Evolutionary conservation across 2,113 vertebrate species (phyloP), one percentile per base, ranked within the genome.

Genomic region (Tetrax tetrax): DNA sequence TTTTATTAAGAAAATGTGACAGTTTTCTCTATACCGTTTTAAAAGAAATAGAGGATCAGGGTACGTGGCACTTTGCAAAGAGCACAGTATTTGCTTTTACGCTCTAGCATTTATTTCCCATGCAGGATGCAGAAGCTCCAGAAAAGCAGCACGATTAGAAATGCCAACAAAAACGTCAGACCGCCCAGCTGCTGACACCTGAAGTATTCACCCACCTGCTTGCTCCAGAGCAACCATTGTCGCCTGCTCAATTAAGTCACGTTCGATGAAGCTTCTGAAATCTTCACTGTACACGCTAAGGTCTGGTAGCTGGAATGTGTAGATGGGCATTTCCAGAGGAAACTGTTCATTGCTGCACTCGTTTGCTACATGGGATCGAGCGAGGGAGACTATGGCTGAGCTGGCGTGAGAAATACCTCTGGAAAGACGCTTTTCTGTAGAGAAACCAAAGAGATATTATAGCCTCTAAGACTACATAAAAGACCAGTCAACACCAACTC

Each of bases 371-470:
- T 99, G 99, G 31, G 99, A 98, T 68, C 99, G 98, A 14, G 99
- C 99, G 92, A 99, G 98, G 64, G 99, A 99, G 59, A 99, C 99
- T 33, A 99, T 99, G 88, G 99, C 99, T n/a, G 99, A 99, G 97
- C 99, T 99, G 98, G 99, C 99, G 21, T 99, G 99, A 75, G 99
- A 99, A 94, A 99, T 99, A n/a, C 99, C 99, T 38, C 99, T 98
- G 70, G 99, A 99, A 53, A 99, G 99, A 54, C 99, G 99, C 94
- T 99, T 99, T 95, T 99, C 99, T 99, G 94, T 2, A 10, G 11
- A 84, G 71, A 50, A 69, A 69, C 6, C 61, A 87, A 56, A 87
- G 24, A 61, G 59, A 41, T 12, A 18, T 33, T 31, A 64, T 10
- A 72, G 57, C 27, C 71, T 63, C 4, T 10, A 24, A 59, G 60